Base-by-base conservation (phyloP, 2,113 vertebrate genomes). In the Tor tambroides region DNA sequence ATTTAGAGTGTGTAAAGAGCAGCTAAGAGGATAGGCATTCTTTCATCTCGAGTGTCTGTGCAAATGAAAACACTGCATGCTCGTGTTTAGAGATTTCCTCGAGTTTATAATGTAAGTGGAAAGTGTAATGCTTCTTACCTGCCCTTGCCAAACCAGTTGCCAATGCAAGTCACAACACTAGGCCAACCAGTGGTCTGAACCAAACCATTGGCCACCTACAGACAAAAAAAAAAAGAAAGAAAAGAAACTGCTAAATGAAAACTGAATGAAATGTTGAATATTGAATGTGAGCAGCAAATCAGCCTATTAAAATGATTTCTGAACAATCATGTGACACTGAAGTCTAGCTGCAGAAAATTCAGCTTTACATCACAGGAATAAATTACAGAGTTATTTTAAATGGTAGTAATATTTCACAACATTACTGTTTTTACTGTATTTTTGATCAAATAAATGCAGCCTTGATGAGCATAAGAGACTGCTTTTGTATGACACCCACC, bases 131-230 rank as follows among this genome's bases (percentile, higher is more conserved):
- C 4, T 59, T 26, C 96, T 94, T 88, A 99, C 98, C 96, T 97
- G 89, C 98, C 98, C 88, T 99, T 99, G 32, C 98, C 98, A 30
- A 99, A 98, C 98, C 98, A 99, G 94, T 99, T 99, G 11, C 98
- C 95, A 0, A 99, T 95, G 0, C 98, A 99, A 0, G 97, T 94
- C 86, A 99, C 98, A 0, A 99, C 97, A 0, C 97, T 94, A 0
- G 98, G 98, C 98, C 98, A 99, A 77, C 98, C 98, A 0, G 98
- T 98, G 0, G 98, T 99, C 92, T 99, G 98, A n/a, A 95, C 97
- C 86, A 99, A 89, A 3, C 98, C 98, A 0, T 98, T 99, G 43
- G 92, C 96, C 80, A 97, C 95, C 98, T 99, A 38, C 19, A 54
- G 11, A 26, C 3, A 38, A 9, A 41, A 23, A 23, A 41, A 67